Evolutionary conservation across 2,888 invertebrate species (phyloP).

Genomic region (Trissolcus brochymenae): DNA sequence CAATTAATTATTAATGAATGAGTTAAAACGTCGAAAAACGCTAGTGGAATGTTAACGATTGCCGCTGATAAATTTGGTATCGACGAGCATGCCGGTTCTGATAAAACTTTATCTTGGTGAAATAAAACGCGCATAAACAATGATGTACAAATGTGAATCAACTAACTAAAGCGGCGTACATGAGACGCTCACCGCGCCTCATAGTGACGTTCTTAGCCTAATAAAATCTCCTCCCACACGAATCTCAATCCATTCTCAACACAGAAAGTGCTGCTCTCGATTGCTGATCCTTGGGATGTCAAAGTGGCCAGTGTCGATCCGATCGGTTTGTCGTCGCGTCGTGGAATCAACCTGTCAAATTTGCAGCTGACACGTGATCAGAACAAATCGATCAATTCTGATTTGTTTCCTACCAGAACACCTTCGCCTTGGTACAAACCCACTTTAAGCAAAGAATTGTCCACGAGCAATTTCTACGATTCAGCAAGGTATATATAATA

Average conservation of each 20-base stretch:
- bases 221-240: conserved; percentile 63
- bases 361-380: conserved; percentile 47
- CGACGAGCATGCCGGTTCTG: conserved; percentile 13
- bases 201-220: conserved; percentile 61
- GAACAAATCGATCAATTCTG: not conserved
- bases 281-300: conserved; percentile 74
- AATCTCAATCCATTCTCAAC: conserved; percentile 46
- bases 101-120: conserved; percentile 17
- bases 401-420: conserved; percentile 50
- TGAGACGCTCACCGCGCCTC: conserved; percentile 21
- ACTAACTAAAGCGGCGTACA: conserved; percentile 15
- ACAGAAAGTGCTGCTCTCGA: conserved; percentile 71
- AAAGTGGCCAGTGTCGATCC: conserved; percentile 73
- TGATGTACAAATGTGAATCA: conserved; percentile 3
- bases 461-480: conserved; percentile 1
- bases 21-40: not conserved
- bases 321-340: conserved; percentile 66
- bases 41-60: conserved; percentile 21
- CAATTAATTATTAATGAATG: too few species aligned
- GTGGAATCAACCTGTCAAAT: conserved; percentile 64
- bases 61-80: conserved; percentile 12
- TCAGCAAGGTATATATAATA: conserved; percentile 23
- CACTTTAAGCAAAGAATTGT: conserved; percentile 15
- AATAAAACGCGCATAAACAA: conserved; percentile 29
- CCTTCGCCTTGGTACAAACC: conserved; percentile 75